Evolutionary conservation across 1,140 invertebrate species (phyloP).

Genomic region (Chrysopa pallens): DNA sequence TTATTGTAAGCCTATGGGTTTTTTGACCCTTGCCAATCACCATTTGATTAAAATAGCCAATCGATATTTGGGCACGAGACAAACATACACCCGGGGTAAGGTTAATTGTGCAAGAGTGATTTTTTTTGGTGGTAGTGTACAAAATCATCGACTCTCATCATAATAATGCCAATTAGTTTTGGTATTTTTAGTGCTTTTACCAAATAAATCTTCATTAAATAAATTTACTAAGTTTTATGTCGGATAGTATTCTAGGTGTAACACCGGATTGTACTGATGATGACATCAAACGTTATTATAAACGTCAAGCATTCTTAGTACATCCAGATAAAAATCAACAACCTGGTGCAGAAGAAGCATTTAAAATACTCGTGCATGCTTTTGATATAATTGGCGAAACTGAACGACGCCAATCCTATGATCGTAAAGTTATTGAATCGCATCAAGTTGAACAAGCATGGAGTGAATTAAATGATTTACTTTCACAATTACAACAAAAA

Average conservation of each 20-base stretch:
- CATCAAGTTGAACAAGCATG: conserved; percentile 66
- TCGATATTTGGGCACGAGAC: too few species aligned
- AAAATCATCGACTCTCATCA: too few species aligned
- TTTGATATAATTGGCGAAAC: conserved; percentile 89
- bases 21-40: too few species aligned
- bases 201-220: too few species aligned
- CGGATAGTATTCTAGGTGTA: conserved; percentile 68
- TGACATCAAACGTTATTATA: conserved; percentile 87
- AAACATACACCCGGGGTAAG: too few species aligned
- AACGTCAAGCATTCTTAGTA: conserved; percentile 78
- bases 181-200: too few species aligned
- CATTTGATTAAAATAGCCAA: too few species aligned
- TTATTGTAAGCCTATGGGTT: too few species aligned
- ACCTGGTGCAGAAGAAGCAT: conserved; percentile 86
- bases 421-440: conserved; percentile 49
- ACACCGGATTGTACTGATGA: conserved; percentile 74
- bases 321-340: conserved; percentile 92
- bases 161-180: too few species aligned
- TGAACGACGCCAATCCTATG: conserved; percentile 57
- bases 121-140: too few species aligned
- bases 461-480: conserved; percentile 60
- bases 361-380: conserved; percentile 85
- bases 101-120: too few species aligned
- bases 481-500: conserved; percentile 78
- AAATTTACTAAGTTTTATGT: conserved; percentile 7